Base-by-base conservation (phyloP, 1,140 invertebrate species). In the Euura lappo region DNA sequence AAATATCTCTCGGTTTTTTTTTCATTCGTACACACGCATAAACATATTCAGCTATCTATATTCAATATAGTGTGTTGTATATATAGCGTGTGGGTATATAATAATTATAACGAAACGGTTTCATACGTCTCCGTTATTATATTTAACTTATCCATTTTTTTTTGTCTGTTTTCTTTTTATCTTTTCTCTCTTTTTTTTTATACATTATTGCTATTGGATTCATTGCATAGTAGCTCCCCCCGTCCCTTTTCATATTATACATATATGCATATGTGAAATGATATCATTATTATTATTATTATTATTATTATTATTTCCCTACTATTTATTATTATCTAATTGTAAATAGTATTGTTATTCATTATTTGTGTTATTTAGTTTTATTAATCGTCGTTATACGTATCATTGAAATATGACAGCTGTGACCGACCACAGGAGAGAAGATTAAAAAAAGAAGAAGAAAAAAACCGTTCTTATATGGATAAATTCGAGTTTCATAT, bases 161-260 rank as follows among this genome's bases (percentile, higher is more conserved):
- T 60, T 66, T 45, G 28, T 28, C 51, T 44, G 44, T 78, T 79
- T 82, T 79, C 78, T 79, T 80, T 80, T 78, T 80, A 74, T 71
- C 73, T 42, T 72, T 42, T 44, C n/a, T 74, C 74, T 71, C 70
- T 76, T 75, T 76, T 72, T 78, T 71, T 72, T 77, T 75, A 71
- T 79, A 81, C 77, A 76, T 80, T 84, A 86, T 86, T 86, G 84
- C 84, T 86, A 86, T 85, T 80, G 82, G 79, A 83, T 86, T 85
- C 84, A 84, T 85, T 84, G 80, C 82, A 80, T 82, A 81, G 75
- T 83, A 79, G 76, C n/a, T n/a, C n/a, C n/a, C n/a, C n/a, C n/a
- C n/a, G n/a, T n/a, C n/a, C n/a, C n/a, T n/a, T n/a, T n/a, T n/a
- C n/a, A n/a, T 28, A 28, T 28, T n/a, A 68, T 69, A 28, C n/a